Evolutionary conservation across 2,113 vertebrate species (phyloP).

Genomic region (Shinisaurus crocodilurus): DNA sequence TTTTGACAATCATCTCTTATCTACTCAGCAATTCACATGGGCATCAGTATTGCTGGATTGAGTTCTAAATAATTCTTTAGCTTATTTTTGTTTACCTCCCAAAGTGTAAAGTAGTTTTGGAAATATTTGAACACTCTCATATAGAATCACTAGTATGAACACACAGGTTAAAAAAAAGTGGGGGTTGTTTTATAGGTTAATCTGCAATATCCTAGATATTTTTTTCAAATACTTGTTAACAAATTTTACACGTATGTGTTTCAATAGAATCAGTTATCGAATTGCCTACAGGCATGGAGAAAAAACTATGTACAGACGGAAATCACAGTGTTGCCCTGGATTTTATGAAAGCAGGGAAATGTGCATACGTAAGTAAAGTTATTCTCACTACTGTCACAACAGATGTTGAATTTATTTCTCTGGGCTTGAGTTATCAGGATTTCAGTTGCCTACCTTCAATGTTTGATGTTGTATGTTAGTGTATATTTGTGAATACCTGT

Average conservation of each 20-base stretch:
- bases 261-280: constrained; percentile 90
- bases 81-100: neutral
- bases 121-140: neutral
- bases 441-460: fast-evolving
- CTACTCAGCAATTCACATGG: neutral
- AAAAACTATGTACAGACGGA: constrained; percentile 96
- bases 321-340: constrained; percentile 96
- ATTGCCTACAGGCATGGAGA: constrained; percentile 93
- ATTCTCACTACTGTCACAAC: constrained; percentile 1
- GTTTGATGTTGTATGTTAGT: neutral
- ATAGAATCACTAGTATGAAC: neutral
- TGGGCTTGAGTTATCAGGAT: neutral
- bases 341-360: constrained; percentile 91
- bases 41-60: neutral
- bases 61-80: neutral
- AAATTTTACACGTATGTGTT: constrained; percentile 36
- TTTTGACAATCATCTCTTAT: neutral
- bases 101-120: neutral
- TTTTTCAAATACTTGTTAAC: neutral
- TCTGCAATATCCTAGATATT: neutral
- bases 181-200: neutral
- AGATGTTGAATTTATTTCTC: neutral
- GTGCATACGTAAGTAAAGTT: constrained; percentile 90
- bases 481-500: neutral
- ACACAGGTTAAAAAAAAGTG: neutral